Evolutionary conservation across 2,797 vertebrate genomes (phyloP), one percentile per base, ranked within the genome.

Genomic region (Anguilla anguilla): DNA sequence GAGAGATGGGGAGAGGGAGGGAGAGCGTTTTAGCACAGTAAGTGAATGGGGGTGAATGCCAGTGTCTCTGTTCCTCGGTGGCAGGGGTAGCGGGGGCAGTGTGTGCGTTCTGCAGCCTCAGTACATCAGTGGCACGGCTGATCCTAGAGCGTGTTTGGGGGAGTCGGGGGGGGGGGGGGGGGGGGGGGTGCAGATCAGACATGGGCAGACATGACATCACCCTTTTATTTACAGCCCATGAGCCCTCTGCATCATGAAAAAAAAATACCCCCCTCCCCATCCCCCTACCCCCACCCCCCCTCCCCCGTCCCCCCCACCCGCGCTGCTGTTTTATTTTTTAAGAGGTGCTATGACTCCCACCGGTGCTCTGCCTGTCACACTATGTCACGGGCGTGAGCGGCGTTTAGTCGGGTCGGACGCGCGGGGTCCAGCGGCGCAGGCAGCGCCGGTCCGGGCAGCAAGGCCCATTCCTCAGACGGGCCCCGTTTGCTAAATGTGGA

Each of bases 331-430:
- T 31, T 88, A 90, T 92, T 93, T 90, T 72, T 85, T 82, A 89
- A 90, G 31, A 86, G 87, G 83, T 85, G 79, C 88, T 85, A 91
- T 88, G 88, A 91, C 69, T 85, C 86, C 88, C 86, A 19, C 55
- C 72, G 87, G 88, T 90, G 88, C 89, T 89, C 82, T 88, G 89
- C 86, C 89, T 93, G 93, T 94, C 94, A 93, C 91, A 84, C 59
- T 93, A 93, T 93, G 92, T 88, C 91, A 93, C 89, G 85, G 90
- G 93, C 85, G 74, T 87, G 69, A 79, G 93, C 86, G 90, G 92
- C 91, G 86, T 90, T 89, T 94, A 95, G 96, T 94, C 83, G 83
- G 91, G 95, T 92, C 90, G 92, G 95, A 94, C 95, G 94, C 91
- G 1, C 92, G 92, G 90, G 92, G 89, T 94, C 91, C 91, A 89